Evolutionary conservation across 1,140 invertebrate species (phyloP), one percentile per base, ranked within the genome.

Genomic region (Phortica variegata): DNA sequence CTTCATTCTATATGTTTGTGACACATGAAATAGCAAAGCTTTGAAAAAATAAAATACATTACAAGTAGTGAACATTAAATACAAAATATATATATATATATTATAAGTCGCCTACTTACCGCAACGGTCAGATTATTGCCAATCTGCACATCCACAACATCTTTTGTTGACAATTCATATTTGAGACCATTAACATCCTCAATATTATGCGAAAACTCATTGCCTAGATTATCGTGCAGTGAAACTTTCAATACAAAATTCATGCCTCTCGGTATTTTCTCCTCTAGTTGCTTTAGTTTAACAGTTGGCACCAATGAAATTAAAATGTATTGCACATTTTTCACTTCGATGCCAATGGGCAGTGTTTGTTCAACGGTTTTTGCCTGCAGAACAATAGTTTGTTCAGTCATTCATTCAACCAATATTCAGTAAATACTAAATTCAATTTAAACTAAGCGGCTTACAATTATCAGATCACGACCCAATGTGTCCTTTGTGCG

Each of bases 401-500:
- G n/a, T n/a, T n/a, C n/a, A n/a, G 62, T 69, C 55, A 79, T 76
- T n/a, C n/a, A n/a, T n/a, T n/a, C n/a, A n/a, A n/a, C n/a, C n/a
- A n/a, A n/a, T n/a, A n/a, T n/a, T n/a, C n/a, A n/a, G n/a, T 69
- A 49, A 79, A 61, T 74, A 12, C 77, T 43, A n/a, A 63, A 69
- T 38, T 16, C 38, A 40, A 19, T 18, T 40, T 40, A 6, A 8
- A 19, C 12, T 13, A 36, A 36, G 16, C 16, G 16, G 13, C 79
- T 82, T 17, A 87, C 73, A 49, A 82, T 78, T 52, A 89, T 68
- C 12, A 83, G 75, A 54, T 82, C 83, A 51, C 80, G 80, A 13
- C 86, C 86, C 15, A 80, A 75, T 38, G 61, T 74, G 19, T 83
- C 79, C 16, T 81, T 81, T 26, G 84, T 79, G 32, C 69, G 78